Percentiles rank a stretch among this genome's conserved stretches.
Evolutionary conservation across 2,797 vertebrate species (phyloP).

Genomic region (Bryconaethiops microstoma): DNA sequence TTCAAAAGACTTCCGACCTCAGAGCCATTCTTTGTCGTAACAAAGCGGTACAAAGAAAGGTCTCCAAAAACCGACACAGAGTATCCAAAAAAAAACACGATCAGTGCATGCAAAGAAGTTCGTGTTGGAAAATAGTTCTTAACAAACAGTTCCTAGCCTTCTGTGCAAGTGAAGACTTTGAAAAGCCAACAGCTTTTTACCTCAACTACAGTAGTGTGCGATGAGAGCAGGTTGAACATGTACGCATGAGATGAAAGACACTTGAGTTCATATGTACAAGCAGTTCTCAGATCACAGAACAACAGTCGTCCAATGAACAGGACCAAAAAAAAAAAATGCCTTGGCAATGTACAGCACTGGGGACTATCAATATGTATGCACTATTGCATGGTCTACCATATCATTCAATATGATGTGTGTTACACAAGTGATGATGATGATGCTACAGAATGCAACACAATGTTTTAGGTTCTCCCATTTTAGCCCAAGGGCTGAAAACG

Average conservation of each 20-base stretch:
- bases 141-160: slow-evolving; percentile 68
- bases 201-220: slow-evolving; percentile 54
- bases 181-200: slow-evolving; percentile 47
- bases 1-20: slow-evolving; percentile 61
- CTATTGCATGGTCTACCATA: slow-evolving; percentile 76
- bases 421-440: slow-evolving; percentile 28
- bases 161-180: slow-evolving; percentile 63
- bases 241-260: slow-evolving; percentile 49
- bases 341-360: slow-evolving; percentile 70
- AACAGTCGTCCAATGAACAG: slow-evolving; percentile 48
- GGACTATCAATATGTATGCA: slow-evolving; percentile 64
- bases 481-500: slow-evolving; percentile 45
- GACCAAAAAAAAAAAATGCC: slow-evolving; percentile 35
- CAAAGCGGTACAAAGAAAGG: slow-evolving; percentile 74
- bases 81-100: slow-evolving; percentile 54
- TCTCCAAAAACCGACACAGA: slow-evolving; percentile 63
- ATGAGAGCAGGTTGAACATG: slow-evolving; percentile 10
- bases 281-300: slow-evolving; percentile 54
- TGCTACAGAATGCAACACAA: slow-evolving; percentile 42
- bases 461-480: slow-evolving; percentile 49
- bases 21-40: slow-evolving; percentile 67
- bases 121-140: slow-evolving; percentile 28
- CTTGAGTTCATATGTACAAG: slow-evolving; percentile 47
- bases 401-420: slow-evolving; percentile 59
- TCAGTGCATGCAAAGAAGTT: slow-evolving; percentile 75